Evolutionary conservation across 2,113 vertebrate species (phyloP).

Genomic region (Saccopteryx bilineata): DNA sequence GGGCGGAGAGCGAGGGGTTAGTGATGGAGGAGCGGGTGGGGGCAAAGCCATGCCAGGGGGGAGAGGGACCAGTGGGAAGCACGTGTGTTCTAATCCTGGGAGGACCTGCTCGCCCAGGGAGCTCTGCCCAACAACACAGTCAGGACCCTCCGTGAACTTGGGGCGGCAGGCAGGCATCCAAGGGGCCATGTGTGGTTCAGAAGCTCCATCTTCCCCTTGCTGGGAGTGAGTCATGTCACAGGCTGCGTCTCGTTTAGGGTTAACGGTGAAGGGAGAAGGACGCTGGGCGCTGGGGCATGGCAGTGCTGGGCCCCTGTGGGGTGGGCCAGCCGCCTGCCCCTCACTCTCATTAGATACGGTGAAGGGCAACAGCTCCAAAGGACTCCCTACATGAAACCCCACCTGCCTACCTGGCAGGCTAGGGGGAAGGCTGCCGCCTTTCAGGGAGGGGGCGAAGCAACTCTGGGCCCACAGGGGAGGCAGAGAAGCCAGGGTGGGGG

Average conservation of each 20-base stretch:
- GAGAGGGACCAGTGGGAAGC: not conserved
- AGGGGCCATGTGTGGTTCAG: not conserved
- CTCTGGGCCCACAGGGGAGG: not conserved
- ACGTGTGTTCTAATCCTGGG: not conserved
- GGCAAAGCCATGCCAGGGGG: constrained; percentile 68
- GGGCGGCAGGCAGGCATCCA: fast-evolving
- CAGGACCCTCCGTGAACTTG: not conserved
- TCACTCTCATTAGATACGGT: not conserved
- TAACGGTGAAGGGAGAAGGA: not conserved
- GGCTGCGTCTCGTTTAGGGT: not conserved
- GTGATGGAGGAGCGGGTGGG: not conserved
- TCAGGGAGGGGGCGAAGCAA: not conserved
- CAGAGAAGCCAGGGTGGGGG: not conserved
- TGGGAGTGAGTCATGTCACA: not conserved
- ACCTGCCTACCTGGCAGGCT: not conserved
- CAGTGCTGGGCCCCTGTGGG: not conserved
- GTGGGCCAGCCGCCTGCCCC: not conserved
- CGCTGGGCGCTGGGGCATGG: not conserved
- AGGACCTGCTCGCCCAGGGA: not conserved
- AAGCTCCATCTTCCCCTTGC: not conserved
- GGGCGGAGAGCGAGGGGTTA: not conserved
- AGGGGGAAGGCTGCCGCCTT: not conserved
- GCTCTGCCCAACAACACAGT: not conserved
- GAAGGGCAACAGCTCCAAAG: not conserved
- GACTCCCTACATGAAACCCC: fast-evolving